Base-by-base conservation (phyloP, 2,888 invertebrate genomes). In the Thereva nobilitata region DNA sequence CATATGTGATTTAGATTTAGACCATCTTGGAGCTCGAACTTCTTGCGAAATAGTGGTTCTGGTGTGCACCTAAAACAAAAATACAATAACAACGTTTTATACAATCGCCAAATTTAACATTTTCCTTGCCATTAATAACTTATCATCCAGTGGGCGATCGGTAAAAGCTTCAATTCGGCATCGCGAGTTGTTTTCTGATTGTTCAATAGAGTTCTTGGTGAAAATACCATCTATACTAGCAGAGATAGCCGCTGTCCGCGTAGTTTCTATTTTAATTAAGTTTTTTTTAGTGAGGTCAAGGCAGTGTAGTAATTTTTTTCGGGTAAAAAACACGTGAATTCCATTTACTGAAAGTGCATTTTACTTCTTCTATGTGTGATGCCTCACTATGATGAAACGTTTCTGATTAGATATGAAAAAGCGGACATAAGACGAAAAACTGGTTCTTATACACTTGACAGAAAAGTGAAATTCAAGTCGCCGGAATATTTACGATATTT, bases 331-430 rank as follows among this genome's bases (percentile, higher is more conserved):
- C 7, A 10, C 38, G 35, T 37, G 23, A 37, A 52, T 53, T 53
- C 38, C 34, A 53, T 53, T 35, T 23, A 53, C 6, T 38, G 38
- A n/a, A 44, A 37, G 53, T 53, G 53, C 23, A 6, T 12, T 3
- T 7, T 1, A 53, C 10, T 37, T 23, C 6, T 8, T 53, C 38
- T 53, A 34, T 23, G 35, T 77, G 76, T 75, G 78, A 79, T 78
- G 76, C 79, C 79, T 72, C 73, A 78, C 69, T 79, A 79, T 72
- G 79, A 79, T 74, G 79, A 79, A 72, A 74, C 79, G 72, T 79
- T 79, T 73, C 72, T 79, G 67, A 75, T 73, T 68, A 78, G 77
- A 70, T 79, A 77, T 67, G 79, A 75, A 66, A 72, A 75, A 50
- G 76, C 75, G 37, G 78, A 79, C 68, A 76, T 75, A 45, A 65